Base-by-base conservation (phyloP, 1,140 invertebrate genomes). In the Brachionus angularis region DNA sequence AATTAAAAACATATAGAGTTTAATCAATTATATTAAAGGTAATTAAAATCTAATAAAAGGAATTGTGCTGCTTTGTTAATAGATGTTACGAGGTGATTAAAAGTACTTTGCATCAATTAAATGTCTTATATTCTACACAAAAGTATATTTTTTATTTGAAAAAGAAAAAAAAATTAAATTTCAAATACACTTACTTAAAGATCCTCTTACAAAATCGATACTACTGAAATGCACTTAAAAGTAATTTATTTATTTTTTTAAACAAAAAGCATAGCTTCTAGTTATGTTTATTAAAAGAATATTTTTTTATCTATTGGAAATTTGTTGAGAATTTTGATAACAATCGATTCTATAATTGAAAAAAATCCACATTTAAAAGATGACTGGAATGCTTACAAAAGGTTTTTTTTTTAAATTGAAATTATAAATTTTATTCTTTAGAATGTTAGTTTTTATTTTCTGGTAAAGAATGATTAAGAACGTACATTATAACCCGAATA, bases 361-460 rank as follows among this genome's bases (percentile, higher is more conserved):
- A 78, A 79, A 42, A 85, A 87, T 71, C 81, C 83, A 1, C 78
- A 83, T 0, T 78, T 90, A 3, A 78, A 85, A 64, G 86, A 89
- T 16, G 86, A 89, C 76, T 90, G 87, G 87, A 84, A 84, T 14
- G 79, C 85, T 3, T 90, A 89, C 74, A 83, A 86, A 76, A 84
- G 79, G 80, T 80, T 12, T 36, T 36, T 14, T 53, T 49, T 36
- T 74, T 52, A 23, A n/a, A n/a, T n/a, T n/a, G n/a, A n/a, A n/a
- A n/a, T n/a, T n/a, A n/a, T n/a, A n/a, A n/a, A n/a, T n/a, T n/a
- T n/a, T n/a, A n/a, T n/a, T n/a, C n/a, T n/a, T n/a, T n/a, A n/a
- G n/a, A n/a, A n/a, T n/a, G n/a, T n/a, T n/a, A n/a, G n/a, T n/a
- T n/a, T n/a, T n/a, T n/a, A n/a, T n/a, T n/a, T n/a, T n/a, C n/a